Conservation (phyloP, 2,888 invertebrate species). For the Frankliniella intonsa region DNA sequence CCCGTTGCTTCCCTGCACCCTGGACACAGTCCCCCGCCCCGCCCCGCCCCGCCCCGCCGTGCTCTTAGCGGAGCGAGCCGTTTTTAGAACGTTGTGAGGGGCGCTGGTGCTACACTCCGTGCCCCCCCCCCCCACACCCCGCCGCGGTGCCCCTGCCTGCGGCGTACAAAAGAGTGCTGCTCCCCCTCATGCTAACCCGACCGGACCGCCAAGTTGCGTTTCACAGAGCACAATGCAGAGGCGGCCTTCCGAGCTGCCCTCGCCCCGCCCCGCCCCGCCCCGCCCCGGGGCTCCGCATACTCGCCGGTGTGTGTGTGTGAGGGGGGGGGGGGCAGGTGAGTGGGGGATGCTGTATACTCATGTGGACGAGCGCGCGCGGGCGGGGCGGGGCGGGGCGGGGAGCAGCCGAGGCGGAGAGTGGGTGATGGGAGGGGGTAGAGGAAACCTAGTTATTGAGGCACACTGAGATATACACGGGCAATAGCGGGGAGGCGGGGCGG, state of each 20-base stretch:
- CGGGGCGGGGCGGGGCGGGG: no score
- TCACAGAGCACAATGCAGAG: constrained; percentile 9
- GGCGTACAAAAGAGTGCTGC: neutral
- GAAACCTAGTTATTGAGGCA: neutral
- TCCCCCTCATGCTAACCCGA: neutral
- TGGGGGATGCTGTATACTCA: constrained; percentile 5
- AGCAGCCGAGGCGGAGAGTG: neutral
- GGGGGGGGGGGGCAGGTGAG: neutral
- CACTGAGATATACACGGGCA: neutral
- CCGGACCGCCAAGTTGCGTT: neutral
- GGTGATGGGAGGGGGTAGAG: neutral
- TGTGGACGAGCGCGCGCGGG: neutral
- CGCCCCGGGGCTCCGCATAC: neutral
- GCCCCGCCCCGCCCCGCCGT: neutral
- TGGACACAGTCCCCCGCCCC: no score
- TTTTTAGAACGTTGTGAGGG: neutral
- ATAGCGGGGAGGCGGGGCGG: neutral
- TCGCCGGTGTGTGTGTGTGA: neutral
- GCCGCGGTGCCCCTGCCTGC: neutral
- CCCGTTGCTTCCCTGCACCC: no score
- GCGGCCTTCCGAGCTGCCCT: neutral
- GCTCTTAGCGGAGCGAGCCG: neutral
- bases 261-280: no score
- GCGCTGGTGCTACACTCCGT: neutral
- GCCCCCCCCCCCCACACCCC: neutral